A percentile compares a stretch with the other conserved stretches of the same genome.
These are phyloP conservation scores for Aldabrachelys gigantea DNA, from an alignment of 2,113 vertebrate species.

Conservation along the genomic window DNA sequence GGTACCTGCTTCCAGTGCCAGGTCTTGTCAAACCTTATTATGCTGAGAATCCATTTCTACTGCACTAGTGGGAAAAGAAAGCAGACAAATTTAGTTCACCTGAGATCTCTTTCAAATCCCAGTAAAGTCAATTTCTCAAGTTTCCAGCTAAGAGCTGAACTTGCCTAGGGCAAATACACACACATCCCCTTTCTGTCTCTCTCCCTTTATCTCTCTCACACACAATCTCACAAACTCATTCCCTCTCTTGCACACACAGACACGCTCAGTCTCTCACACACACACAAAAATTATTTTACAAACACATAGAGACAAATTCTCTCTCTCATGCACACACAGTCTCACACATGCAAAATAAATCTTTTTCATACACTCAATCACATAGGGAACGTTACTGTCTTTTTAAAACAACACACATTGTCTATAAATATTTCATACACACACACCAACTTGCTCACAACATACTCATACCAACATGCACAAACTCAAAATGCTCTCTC, in stretches of 20 bases:
- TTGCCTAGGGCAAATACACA: neutral
- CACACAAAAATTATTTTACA: neutral
- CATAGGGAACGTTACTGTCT: neutral
- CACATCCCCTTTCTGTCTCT: neutral
- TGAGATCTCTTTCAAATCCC: slow-evolving; percentile 73
- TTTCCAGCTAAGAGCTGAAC: slow-evolving; percentile 25
- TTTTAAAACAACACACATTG: neutral
- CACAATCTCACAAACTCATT: neutral
- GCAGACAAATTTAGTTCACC: slow-evolving; percentile 67
- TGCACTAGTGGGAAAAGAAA: slow-evolving; percentile 70
- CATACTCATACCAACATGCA: neutral
- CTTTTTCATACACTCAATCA: fast-evolving
- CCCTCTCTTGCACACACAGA: fast-evolving
- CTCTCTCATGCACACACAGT: neutral
- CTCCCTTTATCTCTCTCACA: neutral
- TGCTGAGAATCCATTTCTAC: slow-evolving; percentile 71
- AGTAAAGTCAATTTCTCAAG: slow-evolving; percentile 49
- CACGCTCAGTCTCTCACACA: neutral
- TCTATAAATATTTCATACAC: neutral
- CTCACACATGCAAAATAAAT: fast-evolving
- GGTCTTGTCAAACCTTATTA: slow-evolving; percentile 81
- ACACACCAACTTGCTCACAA: fast-evolving
- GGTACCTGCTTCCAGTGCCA: slow-evolving; percentile 75
- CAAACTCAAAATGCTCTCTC: fast-evolving
- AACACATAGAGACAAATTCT: neutral